Percentiles rank a stretch among this genome's conserved stretches.
phyloP scores from a whole-genome alignment of 2,888 invertebrate genomes.

The Agonum fuliginosum region DNA sequence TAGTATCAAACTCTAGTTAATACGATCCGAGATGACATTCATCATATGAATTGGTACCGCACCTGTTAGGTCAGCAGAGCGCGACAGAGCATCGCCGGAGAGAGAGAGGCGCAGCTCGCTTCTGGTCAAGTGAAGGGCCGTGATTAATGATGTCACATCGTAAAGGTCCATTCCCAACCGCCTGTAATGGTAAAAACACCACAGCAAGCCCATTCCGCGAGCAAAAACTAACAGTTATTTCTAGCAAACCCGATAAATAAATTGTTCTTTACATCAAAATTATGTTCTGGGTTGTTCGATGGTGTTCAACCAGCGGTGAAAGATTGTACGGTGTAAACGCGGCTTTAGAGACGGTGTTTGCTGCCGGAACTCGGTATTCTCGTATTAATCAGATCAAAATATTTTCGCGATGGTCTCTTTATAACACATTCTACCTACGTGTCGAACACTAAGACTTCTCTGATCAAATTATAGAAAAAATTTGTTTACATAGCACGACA shows the following conservation, averaged over 20 bases:
- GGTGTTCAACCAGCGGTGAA: constrained; percentile 19
- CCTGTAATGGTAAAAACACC: constrained; percentile 12
- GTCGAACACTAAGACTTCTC: constrained; percentile 1
- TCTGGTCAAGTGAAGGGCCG: constrained; percentile 57
- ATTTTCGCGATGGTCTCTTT: constrained; percentile 15
- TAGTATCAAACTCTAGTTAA: constrained; percentile 48
- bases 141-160: constrained; percentile 60
- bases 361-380: constrained; percentile 47
- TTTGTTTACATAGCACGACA: constrained; percentile 16
- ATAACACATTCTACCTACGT: constrained; percentile 28
- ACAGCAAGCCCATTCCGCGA: neutral
- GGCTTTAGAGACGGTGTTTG: constrained; percentile 40
- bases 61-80: constrained; percentile 55
- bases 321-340: constrained; percentile 43
- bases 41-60: constrained; percentile 59
- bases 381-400: constrained; percentile 52
- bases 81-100: constrained; percentile 13
- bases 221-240: constrained; percentile 5
- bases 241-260: constrained; percentile 19
- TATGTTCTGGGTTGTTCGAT: neutral
- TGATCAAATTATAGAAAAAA: constrained; percentile 28
- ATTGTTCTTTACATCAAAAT: constrained; percentile 29
- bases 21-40: constrained; percentile 56
- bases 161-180: constrained; percentile 54
- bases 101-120: constrained; percentile 27